Evolutionary conservation across 1,140 invertebrate genomes (phyloP).

Genomic region (Bathynomus jamesi): DNA sequence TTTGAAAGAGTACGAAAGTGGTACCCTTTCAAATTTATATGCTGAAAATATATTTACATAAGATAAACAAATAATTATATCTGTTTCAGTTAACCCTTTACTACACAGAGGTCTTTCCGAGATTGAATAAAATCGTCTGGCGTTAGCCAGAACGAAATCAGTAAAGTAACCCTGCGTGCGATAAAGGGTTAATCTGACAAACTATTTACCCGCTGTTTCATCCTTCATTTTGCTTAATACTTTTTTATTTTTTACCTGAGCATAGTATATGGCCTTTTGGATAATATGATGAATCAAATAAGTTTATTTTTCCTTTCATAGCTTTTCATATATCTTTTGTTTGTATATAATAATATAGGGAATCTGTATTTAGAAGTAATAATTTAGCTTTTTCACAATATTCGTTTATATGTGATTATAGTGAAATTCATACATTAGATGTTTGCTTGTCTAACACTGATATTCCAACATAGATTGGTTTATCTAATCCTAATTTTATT

Average conservation of each 20-base stretch:
- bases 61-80: too few species aligned
- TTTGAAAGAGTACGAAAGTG: too few species aligned
- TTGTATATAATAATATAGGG: slow-evolving; percentile 9
- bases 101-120: too few species aligned
- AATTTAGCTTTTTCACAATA: too few species aligned
- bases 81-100: too few species aligned
- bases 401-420: too few species aligned
- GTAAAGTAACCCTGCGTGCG: too few species aligned
- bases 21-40: too few species aligned
- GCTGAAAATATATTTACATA: too few species aligned
- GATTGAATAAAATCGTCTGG: too few species aligned
- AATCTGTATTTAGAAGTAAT: slow-evolving; percentile 10
- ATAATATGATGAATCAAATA: slow-evolving; percentile 8
- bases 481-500: slow-evolving; percentile 6
- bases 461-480: slow-evolving; percentile 1
- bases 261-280: neutral
- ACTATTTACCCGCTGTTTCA: neutral
- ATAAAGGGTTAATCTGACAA: too few species aligned
- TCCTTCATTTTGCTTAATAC: slow-evolving; percentile 11
- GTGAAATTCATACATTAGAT: neutral
- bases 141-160: too few species aligned
- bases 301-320: neutral
- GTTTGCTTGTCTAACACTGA: slow-evolving; percentile 1
- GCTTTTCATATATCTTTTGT: slow-evolving; percentile 6
- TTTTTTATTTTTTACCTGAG: slow-evolving; percentile 4